phyloP scores from a whole-genome alignment of 2,113 vertebrate genomes.

The Mesitornis unicolor region DNA sequence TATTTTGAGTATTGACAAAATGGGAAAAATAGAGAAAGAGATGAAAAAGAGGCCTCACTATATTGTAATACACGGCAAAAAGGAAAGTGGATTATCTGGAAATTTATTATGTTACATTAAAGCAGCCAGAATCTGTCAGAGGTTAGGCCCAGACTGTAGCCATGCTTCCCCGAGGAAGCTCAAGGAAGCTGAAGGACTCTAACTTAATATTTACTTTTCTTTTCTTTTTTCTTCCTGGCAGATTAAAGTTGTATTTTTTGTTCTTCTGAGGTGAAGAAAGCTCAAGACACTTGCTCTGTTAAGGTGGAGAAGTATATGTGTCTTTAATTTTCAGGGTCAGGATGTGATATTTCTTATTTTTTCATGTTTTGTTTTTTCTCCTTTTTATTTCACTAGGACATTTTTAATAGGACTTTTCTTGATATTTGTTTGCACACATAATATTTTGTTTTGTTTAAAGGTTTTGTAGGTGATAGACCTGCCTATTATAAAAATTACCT shows the following conservation, averaged over 20 bases:
- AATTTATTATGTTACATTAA: background rate
- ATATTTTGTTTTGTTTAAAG: slow-evolving; percentile 46
- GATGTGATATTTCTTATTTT: slow-evolving; percentile 43
- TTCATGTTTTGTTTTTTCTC: slow-evolving; percentile 17
- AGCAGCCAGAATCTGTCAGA: background rate
- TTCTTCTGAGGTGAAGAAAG: slow-evolving; percentile 28
- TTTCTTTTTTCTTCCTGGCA: background rate
- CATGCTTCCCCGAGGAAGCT: background rate
- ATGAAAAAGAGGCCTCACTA: background rate
- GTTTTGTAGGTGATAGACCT: slow-evolving; percentile 50
- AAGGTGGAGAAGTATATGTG: slow-evolving; percentile 20
- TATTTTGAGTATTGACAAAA: background rate
- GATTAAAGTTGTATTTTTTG: slow-evolving; percentile 6
- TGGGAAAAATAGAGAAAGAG: background rate
- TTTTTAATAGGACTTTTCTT: slow-evolving; percentile 19
- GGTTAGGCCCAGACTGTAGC: background rate
- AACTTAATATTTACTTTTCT: background rate
- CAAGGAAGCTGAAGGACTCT: background rate
- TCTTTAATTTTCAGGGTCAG: slow-evolving; percentile 26
- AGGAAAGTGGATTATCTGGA: background rate
- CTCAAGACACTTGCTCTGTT: slow-evolving; percentile 26
- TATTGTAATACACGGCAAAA: background rate
- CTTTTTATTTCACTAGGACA: slow-evolving; percentile 3
- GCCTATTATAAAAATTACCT: slow-evolving; percentile 57
- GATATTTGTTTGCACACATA: slow-evolving; percentile 39